Evolutionary conservation across 2,888 invertebrate species (phyloP).

Genomic region (Camptogramma bilineatum): DNA sequence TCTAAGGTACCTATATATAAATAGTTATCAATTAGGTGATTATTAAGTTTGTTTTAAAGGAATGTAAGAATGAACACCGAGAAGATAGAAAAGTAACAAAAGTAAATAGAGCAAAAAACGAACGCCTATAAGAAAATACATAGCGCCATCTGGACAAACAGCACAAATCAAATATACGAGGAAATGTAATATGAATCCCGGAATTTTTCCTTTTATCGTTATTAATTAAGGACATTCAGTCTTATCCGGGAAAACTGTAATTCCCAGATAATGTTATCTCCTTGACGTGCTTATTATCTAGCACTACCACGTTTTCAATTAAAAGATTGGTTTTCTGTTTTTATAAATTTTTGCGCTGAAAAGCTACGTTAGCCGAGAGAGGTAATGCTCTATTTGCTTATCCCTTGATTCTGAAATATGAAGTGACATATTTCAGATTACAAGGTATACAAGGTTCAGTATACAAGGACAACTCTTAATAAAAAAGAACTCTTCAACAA

Average conservation of each 20-base stretch:
- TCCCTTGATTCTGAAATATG: no score
- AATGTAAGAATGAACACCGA: neutral
- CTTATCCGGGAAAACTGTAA: constrained; percentile 33
- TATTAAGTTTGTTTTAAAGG: no score
- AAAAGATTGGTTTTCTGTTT: constrained; percentile 1
- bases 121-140: constrained; percentile 16
- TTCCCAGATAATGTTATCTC: constrained; percentile 28
- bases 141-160: constrained; percentile 26
- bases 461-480: no score
- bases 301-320: constrained; percentile 1
- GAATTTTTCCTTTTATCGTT: constrained; percentile 49
- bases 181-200: constrained; percentile 31
- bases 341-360: neutral
- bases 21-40: no score
- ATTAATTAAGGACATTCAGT: constrained; percentile 51
- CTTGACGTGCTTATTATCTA: constrained; percentile 21
- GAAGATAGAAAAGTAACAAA: neutral
- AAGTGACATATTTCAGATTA: no score
- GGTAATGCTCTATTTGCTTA: no score
- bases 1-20: no score
- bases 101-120: constrained; percentile 14
- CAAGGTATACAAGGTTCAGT: no score
- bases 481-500: no score
- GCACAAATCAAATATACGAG: constrained; percentile 24
- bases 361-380: no score